Conservation (phyloP, 2,797 vertebrate species). For the Pyrrhura leucotis region DNA sequence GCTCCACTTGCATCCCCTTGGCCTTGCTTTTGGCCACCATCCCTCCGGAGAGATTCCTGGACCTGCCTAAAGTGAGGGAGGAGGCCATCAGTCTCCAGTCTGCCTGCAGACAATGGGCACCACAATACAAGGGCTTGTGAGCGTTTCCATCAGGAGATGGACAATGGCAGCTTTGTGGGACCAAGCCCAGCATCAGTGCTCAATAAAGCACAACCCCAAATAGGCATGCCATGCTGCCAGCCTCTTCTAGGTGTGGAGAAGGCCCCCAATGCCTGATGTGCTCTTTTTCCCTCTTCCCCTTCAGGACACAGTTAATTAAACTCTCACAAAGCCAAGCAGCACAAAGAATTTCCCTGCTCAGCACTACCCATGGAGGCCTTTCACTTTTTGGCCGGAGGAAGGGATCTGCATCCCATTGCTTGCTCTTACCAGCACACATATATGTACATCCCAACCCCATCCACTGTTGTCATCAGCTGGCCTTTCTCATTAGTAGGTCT, state of each 20-base stretch:
- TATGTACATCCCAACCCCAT: background rate
- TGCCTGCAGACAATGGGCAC: background rate
- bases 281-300: background rate
- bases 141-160: background rate
- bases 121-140: rapidly evolving
- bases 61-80: background rate
- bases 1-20: background rate
- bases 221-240: rapidly evolving
- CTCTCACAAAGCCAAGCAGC: background rate
- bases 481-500: background rate
- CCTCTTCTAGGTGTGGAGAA: background rate
- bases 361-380: background rate
- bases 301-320: background rate
- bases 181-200: background rate
- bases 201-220: background rate
- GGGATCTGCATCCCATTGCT: background rate
- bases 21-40: background rate
- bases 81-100: background rate
- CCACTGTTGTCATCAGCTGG: background rate
- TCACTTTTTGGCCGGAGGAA: background rate
- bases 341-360: slow-evolving; percentile 29
- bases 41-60: background rate
- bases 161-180: slow-evolving; percentile 5
- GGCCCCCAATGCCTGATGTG: background rate
- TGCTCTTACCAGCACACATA: background rate